Evolutionary conservation across 1,140 invertebrate genomes (phyloP), one percentile per base, ranked within the genome.

Genomic region (Carcinoscorpius rotundicauda): DNA sequence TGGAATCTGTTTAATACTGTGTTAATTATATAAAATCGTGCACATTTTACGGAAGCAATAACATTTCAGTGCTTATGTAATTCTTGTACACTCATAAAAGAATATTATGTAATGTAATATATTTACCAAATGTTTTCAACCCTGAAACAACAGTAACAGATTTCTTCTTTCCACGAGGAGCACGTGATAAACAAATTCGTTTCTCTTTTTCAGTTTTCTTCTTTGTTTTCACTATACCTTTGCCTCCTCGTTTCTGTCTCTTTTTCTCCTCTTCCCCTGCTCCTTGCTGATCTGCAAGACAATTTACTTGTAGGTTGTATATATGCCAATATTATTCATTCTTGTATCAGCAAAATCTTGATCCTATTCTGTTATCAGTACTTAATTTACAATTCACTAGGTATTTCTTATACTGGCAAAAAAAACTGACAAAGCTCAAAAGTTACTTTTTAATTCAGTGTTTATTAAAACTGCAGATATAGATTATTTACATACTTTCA

Each of bases 111-210:
- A 29, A 29, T 29, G 29, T 29, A 66, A n/a, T 52, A n/a, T 60
- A 58, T 74, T 78, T 80, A 91, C 90, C 91, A 81, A 93, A 96
- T 69, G 90, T 90, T 75, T 85, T 90, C 53, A 94, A 78, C 58
- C 85, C 84, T 63, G 78, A 81, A 51, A 86, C 76, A 48, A 85
- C 79, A 3, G 97, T 99, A 0, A 98, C 94, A 61, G 89, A 96
- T 82, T 99, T 99, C 84, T 98, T 98, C 75, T 98, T 99, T 61
- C 96, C 96, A 72, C 97, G 82, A 10, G 93, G 91, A 52, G 95
- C 91, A 75, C 93, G 84, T 3, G 89, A 95, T 8, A 98, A 81
- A 72, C 86, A 78, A 55, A 87, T 80, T 78, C 88, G 83, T 73
- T 90, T 87, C 58, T 83, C 84, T 69, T 85, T 85, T 73, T 87